These are phyloP conservation scores for Kobus ellipsiprymnus DNA, from an alignment of 2,113 vertebrate genomes.

Conservation along the genomic window DNA sequence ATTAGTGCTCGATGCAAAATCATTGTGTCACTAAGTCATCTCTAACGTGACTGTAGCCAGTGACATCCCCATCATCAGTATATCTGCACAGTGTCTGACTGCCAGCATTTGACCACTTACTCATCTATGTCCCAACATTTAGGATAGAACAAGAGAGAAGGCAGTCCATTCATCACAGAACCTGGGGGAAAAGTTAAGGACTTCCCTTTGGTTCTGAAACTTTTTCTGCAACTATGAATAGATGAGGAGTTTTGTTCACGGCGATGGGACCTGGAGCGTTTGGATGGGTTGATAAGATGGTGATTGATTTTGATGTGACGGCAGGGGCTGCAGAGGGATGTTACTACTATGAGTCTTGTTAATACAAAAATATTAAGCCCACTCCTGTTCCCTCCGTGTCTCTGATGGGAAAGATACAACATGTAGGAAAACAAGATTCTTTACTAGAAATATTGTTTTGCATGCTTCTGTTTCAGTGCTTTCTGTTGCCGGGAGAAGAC, in stretches of 20 bases:
- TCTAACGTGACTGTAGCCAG: not conserved
- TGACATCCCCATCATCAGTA: not conserved
- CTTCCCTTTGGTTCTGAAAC: not conserved
- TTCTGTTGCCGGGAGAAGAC: not conserved
- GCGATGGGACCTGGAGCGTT: not conserved
- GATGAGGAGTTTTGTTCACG: not conserved
- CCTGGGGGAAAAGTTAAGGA: not conserved
- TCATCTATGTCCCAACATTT: not conserved
- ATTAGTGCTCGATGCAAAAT: not conserved
- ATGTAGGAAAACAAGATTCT: constrained; percentile 25
- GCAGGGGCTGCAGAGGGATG: not conserved
- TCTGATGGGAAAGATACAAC: constrained; percentile 41
- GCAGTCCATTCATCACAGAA: not conserved
- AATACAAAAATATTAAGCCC: constrained; percentile 43
- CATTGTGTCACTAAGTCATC: not conserved
- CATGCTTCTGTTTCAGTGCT: not conserved
- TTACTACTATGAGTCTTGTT: constrained; percentile 19
- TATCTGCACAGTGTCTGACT: not conserved
- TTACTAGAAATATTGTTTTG: constrained; percentile 32
- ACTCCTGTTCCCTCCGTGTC: not conserved
- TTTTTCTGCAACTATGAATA: not conserved
- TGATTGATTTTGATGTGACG: constrained; percentile 51
- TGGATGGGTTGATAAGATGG: constrained; percentile 7
- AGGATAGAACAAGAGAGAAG: not conserved
- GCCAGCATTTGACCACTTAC: not conserved